Conservation (phyloP, 1,140 invertebrate species). For the Chelonus insularis region DNA sequence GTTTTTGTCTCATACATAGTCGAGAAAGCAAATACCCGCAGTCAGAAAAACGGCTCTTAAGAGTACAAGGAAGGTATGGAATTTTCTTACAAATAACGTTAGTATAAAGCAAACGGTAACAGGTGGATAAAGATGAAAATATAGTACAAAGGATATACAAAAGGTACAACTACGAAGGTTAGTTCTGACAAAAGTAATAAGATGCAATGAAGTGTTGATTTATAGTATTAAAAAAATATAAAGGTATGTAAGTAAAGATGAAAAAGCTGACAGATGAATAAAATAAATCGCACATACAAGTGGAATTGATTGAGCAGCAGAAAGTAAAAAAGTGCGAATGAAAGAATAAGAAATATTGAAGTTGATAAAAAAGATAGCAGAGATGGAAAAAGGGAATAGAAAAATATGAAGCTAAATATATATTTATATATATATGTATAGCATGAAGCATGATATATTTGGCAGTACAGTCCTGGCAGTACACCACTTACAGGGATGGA, state of each 20-base stretch:
- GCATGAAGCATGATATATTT: conserved; percentile 42
- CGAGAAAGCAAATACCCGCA: too few species aligned
- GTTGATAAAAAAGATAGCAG: neutral
- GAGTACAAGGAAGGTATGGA: too few species aligned
- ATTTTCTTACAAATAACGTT: too few species aligned
- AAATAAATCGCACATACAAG: conserved; percentile 17
- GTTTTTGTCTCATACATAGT: too few species aligned
- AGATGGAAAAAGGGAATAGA: neutral
- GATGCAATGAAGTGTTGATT: too few species aligned
- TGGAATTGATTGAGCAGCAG: conserved; percentile 17
- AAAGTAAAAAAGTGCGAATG: neutral
- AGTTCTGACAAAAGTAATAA: neutral
- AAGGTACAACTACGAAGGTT: neutral
- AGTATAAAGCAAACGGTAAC: too few species aligned
- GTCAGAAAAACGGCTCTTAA: too few species aligned
- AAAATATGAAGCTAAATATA: conserved; percentile 11
- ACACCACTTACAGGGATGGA: conserved; percentile 94
- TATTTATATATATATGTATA: conserved; percentile 20
- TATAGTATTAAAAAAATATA: neutral
- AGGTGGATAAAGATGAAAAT: too few species aligned
- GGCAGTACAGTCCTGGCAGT: conserved; percentile 73
- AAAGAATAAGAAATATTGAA: conserved; percentile 7
- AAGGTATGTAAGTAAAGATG: neutral
- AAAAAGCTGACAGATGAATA: conserved; percentile 10
- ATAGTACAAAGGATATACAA: too few species aligned